phyloP scores from a whole-genome alignment of 2,113 vertebrate genomes.

The Lepidothrix coronata region DNA sequence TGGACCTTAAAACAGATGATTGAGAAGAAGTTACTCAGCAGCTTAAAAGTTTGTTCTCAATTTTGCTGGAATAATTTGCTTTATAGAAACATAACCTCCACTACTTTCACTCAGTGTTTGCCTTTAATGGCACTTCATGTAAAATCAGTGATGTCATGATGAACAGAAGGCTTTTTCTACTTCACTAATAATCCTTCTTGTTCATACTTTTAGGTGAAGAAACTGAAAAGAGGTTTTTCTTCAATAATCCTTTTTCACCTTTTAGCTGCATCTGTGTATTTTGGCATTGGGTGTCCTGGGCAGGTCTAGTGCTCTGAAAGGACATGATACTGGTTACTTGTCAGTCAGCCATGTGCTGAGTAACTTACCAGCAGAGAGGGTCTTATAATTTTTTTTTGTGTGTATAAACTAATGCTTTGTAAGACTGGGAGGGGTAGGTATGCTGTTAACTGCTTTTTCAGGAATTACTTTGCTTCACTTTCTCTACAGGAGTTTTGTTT shows the following conservation, averaged over 20 bases:
- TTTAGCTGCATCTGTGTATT: background rate
- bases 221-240: background rate
- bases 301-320: background rate
- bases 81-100: background rate
- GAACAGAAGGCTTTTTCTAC: background rate
- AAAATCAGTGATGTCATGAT: background rate
- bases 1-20: background rate
- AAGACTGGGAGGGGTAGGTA: background rate
- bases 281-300: background rate
- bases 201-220: background rate
- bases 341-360: background rate
- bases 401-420: background rate
- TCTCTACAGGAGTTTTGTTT: background rate
- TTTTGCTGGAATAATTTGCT: background rate
- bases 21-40: background rate
- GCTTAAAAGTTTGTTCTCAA: background rate
- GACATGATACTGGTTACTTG: background rate
- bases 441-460: background rate
- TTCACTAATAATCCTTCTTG: background rate
- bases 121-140: background rate
- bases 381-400: background rate
- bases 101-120: background rate
- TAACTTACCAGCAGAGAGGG: background rate
- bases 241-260: background rate
- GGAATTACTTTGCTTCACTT: background rate